Evolutionary conservation across 2,888 invertebrate species (phyloP), one percentile per base, ranked within the genome.

Genomic region (Syrista parreyssii): DNA sequence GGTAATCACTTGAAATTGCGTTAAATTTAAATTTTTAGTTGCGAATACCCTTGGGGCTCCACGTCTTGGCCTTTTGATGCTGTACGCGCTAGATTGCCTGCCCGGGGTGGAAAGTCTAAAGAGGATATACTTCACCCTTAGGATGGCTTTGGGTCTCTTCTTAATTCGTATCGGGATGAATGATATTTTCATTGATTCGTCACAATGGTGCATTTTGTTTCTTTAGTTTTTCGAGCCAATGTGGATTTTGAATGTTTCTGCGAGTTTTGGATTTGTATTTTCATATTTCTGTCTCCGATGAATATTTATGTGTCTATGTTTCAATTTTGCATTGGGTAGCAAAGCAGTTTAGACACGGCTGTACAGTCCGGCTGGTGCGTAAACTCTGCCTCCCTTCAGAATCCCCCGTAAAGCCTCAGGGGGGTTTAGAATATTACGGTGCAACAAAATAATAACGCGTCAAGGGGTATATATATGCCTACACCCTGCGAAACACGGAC

Each of bases 1-100:
- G 88, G 88, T 91, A 91, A 91, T 91, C 90, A 89, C 86, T 85
- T 78, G 87, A 84, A 88, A 91, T 91, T 91, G 88, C 88, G 89
- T 91, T 91, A 89, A 89, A 88, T 87, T 89, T 88, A 85, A 85
- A 88, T 90, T 90, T 89, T 85, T 90, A 88, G 78, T 78, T 78
- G 75, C 78, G 75, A 71, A 78, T 78, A 74, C 80, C 82, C 80
- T 76, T 15, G 75, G 71, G 77, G 80, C 76, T 75, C 79, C 75
- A 78, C 73, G 75, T 83, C 81, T 80, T 79, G 79, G 82, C 78
- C 82, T 82, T 82, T 84, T 84, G 84, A 84, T 84, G 84, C 82
- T 81, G 79, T 81, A 31, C 33, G 71, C 71, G 23, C 55, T 55
- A 55, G 55, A 55, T 55, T 55, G 55, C 23, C 55, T 55, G 55